Evolutionary conservation across 2,113 vertebrate species (phyloP), one percentile per base, ranked within the genome.

Genomic region (Apeltes quadracus): DNA sequence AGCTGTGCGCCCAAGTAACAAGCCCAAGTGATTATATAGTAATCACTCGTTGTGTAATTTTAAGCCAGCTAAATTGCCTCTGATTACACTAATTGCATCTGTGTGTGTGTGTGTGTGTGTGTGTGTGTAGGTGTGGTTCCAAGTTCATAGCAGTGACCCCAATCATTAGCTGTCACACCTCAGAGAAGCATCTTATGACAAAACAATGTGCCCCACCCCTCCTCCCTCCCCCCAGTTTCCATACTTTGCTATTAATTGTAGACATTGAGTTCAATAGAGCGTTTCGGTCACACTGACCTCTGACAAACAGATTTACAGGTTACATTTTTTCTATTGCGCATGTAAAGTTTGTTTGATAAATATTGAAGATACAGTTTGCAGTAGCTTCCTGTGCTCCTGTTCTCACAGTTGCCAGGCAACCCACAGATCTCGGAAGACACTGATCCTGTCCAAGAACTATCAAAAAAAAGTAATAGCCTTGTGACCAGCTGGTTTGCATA

Each of bases 31-130:
- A 29, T 29, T 29, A 5, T 29, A 5, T 29, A 29, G 29, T 29
- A 29, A 29, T 29, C 29, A 5, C 29, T 29, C 34, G 7, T 85
- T 73, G 77, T 82, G 75, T 79, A 79, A 84, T 79, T 83, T 81
- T 46, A 78, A 62, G 44, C 48, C 64, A 43, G 5, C 38, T 57
- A 36, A 78, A 67, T 54, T 63, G 50, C 23, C 22, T 15, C 39
- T 75, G 59, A 80, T 67, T 57, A 79, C 48, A 73, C 53, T 44
- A 16, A 41, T 29, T 29, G 29, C 29, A 29, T 29, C 2, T 29
- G 29, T 29, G 29, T 2, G 29, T 29, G 29, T 29, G 2, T 48
- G 44, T 48, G 44, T 62, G 38, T 74, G 34, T 63, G 25, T 54
- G n/a, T 43, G 25, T 54, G n/a, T 43, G 6, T 63, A 46, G 41